Percentiles rank a stretch among this genome's conserved stretches.
Conservation (phyloP, 2,797 vertebrate species). For the Fringilla coelebs region DNA sequence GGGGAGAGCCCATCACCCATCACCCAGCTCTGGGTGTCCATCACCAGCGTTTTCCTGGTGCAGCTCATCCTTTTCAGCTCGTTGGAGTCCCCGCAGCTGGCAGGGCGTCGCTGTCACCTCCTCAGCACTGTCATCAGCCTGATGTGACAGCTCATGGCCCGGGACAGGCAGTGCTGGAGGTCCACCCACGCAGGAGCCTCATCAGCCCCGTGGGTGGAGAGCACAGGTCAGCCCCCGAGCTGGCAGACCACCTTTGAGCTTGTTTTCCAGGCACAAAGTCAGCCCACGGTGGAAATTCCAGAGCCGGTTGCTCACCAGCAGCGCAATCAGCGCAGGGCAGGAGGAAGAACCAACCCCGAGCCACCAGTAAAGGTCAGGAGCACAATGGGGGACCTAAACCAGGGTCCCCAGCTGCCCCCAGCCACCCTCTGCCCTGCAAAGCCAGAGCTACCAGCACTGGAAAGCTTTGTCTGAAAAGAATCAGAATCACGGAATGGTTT, state of each 20-base stretch:
- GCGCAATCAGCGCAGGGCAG: not conserved
- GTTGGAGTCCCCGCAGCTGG: fast-evolving
- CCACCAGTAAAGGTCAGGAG: not conserved
- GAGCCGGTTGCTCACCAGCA: fast-evolving
- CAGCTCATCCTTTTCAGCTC: not conserved
- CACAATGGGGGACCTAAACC: not conserved
- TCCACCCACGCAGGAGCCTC: not conserved
- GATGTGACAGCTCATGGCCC: not conserved
- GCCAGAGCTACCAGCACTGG: not conserved
- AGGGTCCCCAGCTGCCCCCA: not conserved
- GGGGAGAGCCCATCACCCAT: not conserved
- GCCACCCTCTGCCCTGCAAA: not conserved
- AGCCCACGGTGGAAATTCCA: not conserved
- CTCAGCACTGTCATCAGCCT: not conserved
- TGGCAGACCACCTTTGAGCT: not conserved
- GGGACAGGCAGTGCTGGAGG: not conserved
- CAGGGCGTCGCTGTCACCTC: not conserved
- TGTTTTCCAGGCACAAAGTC: not conserved
- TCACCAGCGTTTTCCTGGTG: not conserved
- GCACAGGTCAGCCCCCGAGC: not conserved
- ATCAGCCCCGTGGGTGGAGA: not conserved
- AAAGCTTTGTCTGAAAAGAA: not conserved
- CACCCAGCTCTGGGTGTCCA: not conserved
- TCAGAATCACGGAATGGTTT: not conserved
- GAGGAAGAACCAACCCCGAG: not conserved